Evolutionary conservation across 2,797 vertebrate genomes (phyloP).

Genomic region (Halcyon smyrnensis): DNA sequence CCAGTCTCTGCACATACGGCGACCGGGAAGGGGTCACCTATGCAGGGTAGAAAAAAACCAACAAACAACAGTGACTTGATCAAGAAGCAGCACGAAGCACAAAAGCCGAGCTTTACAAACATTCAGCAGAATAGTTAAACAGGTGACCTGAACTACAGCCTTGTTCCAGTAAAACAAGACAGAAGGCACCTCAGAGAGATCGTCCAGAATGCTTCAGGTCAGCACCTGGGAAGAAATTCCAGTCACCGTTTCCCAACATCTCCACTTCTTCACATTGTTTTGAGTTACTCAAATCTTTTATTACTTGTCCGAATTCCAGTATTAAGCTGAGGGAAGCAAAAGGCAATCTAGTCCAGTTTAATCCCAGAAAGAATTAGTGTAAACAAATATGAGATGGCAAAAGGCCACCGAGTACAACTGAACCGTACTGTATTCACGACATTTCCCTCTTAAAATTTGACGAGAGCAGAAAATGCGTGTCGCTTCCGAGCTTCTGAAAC

Average conservation of each 20-base stretch:
- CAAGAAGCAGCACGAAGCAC: not conserved
- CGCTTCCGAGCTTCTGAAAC: not conserved
- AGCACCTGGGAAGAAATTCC: not conserved
- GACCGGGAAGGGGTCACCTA: not conserved
- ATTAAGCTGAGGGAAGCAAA: not conserved
- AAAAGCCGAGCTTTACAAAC: not conserved
- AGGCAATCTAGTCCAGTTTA: not conserved
- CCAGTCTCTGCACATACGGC: not conserved
- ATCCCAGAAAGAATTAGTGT: not conserved
- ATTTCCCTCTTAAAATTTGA: not conserved
- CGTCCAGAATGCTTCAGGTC: not conserved
- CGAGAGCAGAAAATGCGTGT: rapidly evolving
- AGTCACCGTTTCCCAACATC: not conserved
- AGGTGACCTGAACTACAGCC: not conserved
- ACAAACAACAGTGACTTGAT: not conserved
- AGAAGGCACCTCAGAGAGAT: rapidly evolving
- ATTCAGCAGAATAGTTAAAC: rapidly evolving
- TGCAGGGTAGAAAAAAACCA: rapidly evolving
- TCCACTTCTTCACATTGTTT: not conserved
- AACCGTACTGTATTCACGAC: not conserved
- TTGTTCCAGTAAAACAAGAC: not conserved
- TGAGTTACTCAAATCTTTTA: not conserved
- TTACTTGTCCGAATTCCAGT: not conserved
- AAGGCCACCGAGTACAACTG: not conserved
- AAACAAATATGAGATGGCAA: not conserved